Percentiles rank a stretch among this genome's conserved stretches.
phyloP scores from a whole-genome alignment of 2,113 vertebrate genomes.

The Struthio camelus region DNA sequence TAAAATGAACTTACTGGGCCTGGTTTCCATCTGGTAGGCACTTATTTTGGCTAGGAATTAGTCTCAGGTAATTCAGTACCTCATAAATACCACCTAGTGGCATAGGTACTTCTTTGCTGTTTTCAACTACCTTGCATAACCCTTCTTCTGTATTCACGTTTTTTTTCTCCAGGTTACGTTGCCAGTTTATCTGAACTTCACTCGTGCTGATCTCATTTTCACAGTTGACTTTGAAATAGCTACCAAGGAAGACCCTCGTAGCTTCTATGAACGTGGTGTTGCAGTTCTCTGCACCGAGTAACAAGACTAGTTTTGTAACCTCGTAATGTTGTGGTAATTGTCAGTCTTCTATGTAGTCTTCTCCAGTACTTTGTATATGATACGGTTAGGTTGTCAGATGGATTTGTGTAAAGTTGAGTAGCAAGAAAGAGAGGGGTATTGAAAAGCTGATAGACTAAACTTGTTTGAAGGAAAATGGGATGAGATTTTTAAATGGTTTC shows the following conservation, averaged over 20 bases:
- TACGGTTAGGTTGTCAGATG: not conserved
- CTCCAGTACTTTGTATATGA: not conserved
- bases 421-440: not conserved
- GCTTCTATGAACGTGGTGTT: slow-evolving; percentile 97
- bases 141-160: not conserved
- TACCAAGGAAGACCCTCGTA: slow-evolving; percentile 93
- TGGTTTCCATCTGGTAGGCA: not conserved
- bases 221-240: slow-evolving; percentile 97
- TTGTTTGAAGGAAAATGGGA: not conserved
- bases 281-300: slow-evolving; percentile 95
- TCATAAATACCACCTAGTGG: not conserved
- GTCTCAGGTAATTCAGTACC: not conserved
- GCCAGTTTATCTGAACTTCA: slow-evolving; percentile 98
- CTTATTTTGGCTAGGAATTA: not conserved
- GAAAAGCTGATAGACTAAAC: not conserved
- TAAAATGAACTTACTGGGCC: not conserved
- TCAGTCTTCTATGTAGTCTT: not conserved
- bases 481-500: not conserved
- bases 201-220: slow-evolving; percentile 95
- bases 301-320: not conserved
- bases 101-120: not conserved
- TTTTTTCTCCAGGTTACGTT: slow-evolving; percentile 85
- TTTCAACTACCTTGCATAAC: not conserved
- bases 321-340: not conserved
- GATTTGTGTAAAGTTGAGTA: not conserved